phyloP scores from a whole-genome alignment of 2,888 invertebrate genomes.

The Stictocephala bisonia region DNA sequence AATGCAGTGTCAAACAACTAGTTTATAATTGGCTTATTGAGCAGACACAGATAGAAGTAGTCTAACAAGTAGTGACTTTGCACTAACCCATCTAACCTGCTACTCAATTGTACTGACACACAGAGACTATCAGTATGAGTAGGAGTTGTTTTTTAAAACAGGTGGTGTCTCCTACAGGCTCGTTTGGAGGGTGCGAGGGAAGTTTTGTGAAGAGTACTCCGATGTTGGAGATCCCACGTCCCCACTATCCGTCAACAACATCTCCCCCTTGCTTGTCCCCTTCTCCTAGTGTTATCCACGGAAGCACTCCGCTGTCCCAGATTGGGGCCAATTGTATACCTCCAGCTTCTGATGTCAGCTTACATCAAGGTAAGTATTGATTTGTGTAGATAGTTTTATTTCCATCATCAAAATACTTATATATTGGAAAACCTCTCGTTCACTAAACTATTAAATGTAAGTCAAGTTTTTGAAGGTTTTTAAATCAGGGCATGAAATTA shows the following conservation, averaged over 20 bases:
- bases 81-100: no score
- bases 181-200: constrained; percentile 66
- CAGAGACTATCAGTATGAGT: constrained; percentile 45
- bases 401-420: no score
- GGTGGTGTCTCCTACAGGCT: constrained; percentile 68
- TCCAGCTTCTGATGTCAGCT: constrained; percentile 65
- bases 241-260: constrained; percentile 53
- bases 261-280: constrained; percentile 53
- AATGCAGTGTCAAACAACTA: no score
- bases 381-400: no score
- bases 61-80: no score
- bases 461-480: no score
- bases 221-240: constrained; percentile 35
- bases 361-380: constrained; percentile 65
- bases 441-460: no score
- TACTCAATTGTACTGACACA: constrained; percentile 26
- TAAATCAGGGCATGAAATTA: no score
- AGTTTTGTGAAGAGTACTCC: constrained; percentile 56
- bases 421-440: no score
- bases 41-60: no score
- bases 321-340: constrained; percentile 80
- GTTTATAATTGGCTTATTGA: no score
- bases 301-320: constrained; percentile 87
- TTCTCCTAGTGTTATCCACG: constrained; percentile 73
- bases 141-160: constrained; percentile 58